Evolutionary conservation across 2,797 vertebrate species (phyloP).

Genomic region (Aulostomus chinensis): DNA sequence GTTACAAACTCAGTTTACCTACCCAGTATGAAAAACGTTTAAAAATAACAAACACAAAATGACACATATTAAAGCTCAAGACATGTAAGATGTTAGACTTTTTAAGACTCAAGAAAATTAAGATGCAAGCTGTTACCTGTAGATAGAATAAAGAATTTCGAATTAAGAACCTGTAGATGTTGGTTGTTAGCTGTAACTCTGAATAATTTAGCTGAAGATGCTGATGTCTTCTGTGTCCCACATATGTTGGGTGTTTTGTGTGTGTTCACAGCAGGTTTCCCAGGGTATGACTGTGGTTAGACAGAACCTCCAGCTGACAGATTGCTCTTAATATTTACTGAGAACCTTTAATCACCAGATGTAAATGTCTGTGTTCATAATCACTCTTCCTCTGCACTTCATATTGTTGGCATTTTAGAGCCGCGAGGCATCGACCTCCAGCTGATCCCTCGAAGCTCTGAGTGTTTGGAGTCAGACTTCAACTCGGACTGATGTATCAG

Average conservation of each 20-base stretch:
- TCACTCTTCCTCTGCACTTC: constrained; percentile 11
- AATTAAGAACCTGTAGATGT: neutral
- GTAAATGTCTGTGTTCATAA: constrained; percentile 34
- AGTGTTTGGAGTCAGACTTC: constrained; percentile 66
- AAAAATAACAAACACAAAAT: too few relatives aligned
- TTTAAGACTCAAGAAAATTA: too few relatives aligned
- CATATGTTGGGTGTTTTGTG: neutral
- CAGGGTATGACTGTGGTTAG: too few relatives aligned
- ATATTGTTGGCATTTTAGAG: neutral
- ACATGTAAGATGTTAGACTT: too few relatives aligned
- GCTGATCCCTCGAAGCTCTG: constrained; percentile 51
- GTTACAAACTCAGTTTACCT: too few relatives aligned
- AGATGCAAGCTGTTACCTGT: too few relatives aligned
- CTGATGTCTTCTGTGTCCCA: too few relatives aligned
- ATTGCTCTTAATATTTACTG: constrained; percentile 50
- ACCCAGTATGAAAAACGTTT: too few relatives aligned
- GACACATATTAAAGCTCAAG: too few relatives aligned
- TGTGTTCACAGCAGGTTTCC: too few relatives aligned
- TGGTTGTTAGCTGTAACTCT: neutral
- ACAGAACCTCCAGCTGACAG: constrained; percentile 16
- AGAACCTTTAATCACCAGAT: constrained; percentile 32
- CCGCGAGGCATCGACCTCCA: constrained; percentile 32
- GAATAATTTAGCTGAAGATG: too few relatives aligned
- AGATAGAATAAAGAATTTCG: too few relatives aligned
- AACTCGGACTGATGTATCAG: constrained; percentile 56